Evolutionary conservation across 2,888 invertebrate genomes (phyloP).

Genomic region (Listrodromus nycthemerus): DNA sequence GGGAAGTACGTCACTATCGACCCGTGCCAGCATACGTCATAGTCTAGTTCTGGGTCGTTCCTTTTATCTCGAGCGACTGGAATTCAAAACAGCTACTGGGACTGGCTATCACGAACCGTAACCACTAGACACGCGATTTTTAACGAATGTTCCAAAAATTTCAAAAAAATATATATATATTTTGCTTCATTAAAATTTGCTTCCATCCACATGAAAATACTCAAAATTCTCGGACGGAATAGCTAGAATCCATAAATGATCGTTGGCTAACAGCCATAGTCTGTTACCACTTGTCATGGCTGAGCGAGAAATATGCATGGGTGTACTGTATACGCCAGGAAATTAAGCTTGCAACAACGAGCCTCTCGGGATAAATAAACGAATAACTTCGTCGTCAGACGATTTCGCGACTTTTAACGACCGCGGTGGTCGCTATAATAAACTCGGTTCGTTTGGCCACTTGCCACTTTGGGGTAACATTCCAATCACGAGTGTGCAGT

Average conservation of each 20-base stretch:
- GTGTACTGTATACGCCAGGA: conserved; percentile 1
- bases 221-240: conserved; percentile 37
- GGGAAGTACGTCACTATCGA: conserved; percentile 69
- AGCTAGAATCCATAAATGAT: conserved; percentile 41
- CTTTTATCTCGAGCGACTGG: conserved; percentile 58
- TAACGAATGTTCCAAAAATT: neutral
- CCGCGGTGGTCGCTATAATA: conserved; percentile 24
- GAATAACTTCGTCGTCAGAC: conserved; percentile 39
- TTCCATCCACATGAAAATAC: neutral
- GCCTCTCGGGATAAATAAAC: conserved; percentile 47
- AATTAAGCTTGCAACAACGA: conserved; percentile 36
- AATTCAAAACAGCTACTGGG: conserved; percentile 47
- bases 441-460: conserved; percentile 45
- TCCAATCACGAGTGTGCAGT: conserved; percentile 14
- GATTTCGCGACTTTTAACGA: conserved; percentile 35
- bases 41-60: conserved; percentile 67
- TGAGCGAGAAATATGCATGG: neutral
- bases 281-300: conserved; percentile 45
- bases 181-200: conserved; percentile 2
- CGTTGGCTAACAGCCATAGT: conserved; percentile 56
- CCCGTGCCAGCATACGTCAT: conserved; percentile 67
- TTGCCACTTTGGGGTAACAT: conserved; percentile 27
- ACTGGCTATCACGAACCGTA: conserved; percentile 8
- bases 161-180: neutral
- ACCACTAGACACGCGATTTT: conserved; percentile 6